A percentile compares a stretch with the other conserved stretches of the same genome.
Conservation (phyloP, 2,797 vertebrate species). For the Aeoliscus strigatus region DNA sequence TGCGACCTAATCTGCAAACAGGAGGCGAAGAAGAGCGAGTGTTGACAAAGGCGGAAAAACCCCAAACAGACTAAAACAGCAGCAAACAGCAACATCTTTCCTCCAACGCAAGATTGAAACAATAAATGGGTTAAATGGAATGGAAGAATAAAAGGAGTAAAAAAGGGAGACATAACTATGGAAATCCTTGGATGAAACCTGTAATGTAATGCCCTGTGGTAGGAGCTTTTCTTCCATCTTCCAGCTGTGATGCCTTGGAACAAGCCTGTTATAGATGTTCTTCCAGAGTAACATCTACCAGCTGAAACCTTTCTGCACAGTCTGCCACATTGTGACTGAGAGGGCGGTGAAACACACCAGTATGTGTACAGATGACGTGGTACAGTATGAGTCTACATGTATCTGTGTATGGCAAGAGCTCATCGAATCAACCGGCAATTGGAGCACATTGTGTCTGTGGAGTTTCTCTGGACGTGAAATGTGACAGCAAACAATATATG, state of each 20-base stretch:
- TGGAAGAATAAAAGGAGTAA: not conserved
- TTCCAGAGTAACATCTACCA: not conserved
- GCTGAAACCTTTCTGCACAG: slow-evolving; percentile 9
- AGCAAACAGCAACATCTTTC: slow-evolving; percentile 12
- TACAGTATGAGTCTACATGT: no score
- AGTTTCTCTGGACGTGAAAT: no score
- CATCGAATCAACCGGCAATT: no score
- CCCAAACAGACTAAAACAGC: slow-evolving; percentile 3
- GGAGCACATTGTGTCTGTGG: no score
- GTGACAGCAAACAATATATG: no score
- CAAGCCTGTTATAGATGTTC: not conserved
- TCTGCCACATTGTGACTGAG: slow-evolving; percentile 4
- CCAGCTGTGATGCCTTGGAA: slow-evolving; percentile 2
- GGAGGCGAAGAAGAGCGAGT: slow-evolving; percentile 21
- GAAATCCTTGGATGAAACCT: no score
- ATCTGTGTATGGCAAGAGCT: no score
- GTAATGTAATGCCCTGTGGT: slow-evolving; percentile 2
- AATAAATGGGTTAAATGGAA: slow-evolving; percentile 21
- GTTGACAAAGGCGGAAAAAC: slow-evolving; percentile 7
- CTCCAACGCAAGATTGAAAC: slow-evolving; percentile 16
- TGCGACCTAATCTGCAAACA: slow-evolving; percentile 41
- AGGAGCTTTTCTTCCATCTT: no score
- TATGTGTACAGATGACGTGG: no score
- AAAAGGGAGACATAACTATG: not conserved
- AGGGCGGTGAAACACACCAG: no score